phyloP scores from a whole-genome alignment of 2,797 vertebrate genomes.

The Manis javanica region DNA sequence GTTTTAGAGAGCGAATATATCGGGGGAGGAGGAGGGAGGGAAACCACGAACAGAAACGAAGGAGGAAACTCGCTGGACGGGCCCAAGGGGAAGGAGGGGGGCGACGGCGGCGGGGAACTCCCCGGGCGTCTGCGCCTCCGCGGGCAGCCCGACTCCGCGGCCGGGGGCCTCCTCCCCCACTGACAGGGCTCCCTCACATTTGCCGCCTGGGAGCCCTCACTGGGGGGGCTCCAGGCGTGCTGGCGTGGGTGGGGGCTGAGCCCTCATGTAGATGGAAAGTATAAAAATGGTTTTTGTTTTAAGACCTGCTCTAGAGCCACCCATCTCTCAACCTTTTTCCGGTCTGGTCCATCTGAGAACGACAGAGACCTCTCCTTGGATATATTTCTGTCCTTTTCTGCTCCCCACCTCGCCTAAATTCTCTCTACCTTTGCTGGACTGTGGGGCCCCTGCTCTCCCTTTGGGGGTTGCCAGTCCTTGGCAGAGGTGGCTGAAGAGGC shows the following conservation, averaged over 20 bases:
- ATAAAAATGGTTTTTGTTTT: slow-evolving; percentile 46
- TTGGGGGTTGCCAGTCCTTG: not conserved
- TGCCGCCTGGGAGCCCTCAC: not conserved
- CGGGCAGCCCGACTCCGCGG: not conserved
- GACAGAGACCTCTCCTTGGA: not conserved
- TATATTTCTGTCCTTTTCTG: not conserved
- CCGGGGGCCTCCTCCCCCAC: not conserved
- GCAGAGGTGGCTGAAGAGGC: not conserved
- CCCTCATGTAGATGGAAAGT: slow-evolving; percentile 43
- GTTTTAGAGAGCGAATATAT: slow-evolving; percentile 80
- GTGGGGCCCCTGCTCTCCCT: not conserved
- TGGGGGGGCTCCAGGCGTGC: not conserved
- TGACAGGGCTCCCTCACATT: rapidly evolving
- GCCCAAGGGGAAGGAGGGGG: slow-evolving; percentile 65
- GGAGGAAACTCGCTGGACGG: slow-evolving; percentile 60
- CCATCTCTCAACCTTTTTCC: not conserved
- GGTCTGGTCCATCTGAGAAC: not conserved
- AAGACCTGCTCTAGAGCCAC: not conserved
- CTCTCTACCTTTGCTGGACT: not conserved
- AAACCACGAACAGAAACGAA: slow-evolving; percentile 46
- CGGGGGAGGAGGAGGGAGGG: slow-evolving; percentile 68
- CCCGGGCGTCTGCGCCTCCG: slow-evolving; percentile 55
- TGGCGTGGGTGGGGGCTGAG: not conserved
- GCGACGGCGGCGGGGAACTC: slow-evolving; percentile 59
- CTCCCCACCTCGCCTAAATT: not conserved